phyloP scores from a whole-genome alignment of 35 echinoderm and acorn worm species.

The Patiria miniata region DNA sequence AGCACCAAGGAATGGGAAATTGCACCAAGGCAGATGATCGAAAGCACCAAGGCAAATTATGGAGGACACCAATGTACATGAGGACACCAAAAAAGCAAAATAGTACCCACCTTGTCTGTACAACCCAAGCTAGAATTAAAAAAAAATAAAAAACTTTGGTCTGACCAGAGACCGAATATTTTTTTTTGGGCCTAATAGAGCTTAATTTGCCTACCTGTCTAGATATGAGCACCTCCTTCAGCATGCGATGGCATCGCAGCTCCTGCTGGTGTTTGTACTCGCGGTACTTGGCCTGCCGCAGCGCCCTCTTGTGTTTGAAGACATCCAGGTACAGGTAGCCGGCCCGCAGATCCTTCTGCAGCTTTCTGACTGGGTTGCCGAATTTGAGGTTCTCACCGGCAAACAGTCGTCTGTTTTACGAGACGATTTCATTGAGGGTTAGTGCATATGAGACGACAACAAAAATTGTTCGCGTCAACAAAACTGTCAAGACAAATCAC shows the following conservation, averaged over 20 bases:
- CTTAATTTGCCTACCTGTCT: conserved; percentile 57
- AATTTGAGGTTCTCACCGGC: conserved; percentile 66
- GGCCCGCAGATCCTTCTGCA: conserved; percentile 38
- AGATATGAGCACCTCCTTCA: conserved; percentile 71
- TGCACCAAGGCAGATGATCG: no score
- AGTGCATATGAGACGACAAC: no score
- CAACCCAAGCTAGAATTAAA: no score
- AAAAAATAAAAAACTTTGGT: no score
- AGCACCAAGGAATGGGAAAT: no score
- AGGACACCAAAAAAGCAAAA: no score
- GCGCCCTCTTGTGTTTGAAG: conserved; percentile 26
- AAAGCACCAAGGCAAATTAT: no score
- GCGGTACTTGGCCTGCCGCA: conserved; percentile 47
- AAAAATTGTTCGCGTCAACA: no score
- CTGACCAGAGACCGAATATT: no score
- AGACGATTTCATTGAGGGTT: background rate
- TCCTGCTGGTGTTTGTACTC: conserved; percentile 68
- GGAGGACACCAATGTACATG: no score
- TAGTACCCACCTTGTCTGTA: no score
- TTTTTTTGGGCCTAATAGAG: background rate
- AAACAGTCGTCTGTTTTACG: conserved; percentile 50
- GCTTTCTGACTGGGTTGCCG: conserved; percentile 45
- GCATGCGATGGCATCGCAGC: conserved; percentile 51
- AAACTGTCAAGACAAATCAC: no score
- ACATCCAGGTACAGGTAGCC: conserved; percentile 67